A percentile compares a stretch with the other conserved stretches of the same genome.
Conservation (phyloP, 2,888 invertebrate species). For the Baronia brevicornis region DNA sequence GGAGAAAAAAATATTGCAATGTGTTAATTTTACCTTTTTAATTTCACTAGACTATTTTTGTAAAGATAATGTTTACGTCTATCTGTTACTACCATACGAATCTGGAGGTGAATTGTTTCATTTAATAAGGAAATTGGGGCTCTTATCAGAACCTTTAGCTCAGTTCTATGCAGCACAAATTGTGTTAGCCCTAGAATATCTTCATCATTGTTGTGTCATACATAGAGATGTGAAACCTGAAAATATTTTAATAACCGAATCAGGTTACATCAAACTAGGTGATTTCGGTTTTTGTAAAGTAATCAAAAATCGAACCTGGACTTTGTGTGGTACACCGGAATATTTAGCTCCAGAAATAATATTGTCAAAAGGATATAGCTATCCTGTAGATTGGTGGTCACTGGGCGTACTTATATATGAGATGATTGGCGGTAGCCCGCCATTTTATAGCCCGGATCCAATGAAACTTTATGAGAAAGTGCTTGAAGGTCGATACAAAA, state of each 20-base stretch:
- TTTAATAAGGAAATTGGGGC: conserved; percentile 75
- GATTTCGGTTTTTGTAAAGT: conserved; percentile 96
- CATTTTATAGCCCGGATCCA: conserved; percentile 90
- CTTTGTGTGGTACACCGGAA: conserved; percentile 96
- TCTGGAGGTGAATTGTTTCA: conserved; percentile 89
- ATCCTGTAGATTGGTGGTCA: conserved; percentile 97
- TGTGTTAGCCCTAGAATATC: conserved; percentile 89
- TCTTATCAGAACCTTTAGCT: conserved; percentile 82
- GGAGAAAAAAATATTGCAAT: conserved; percentile 90
- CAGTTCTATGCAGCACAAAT: conserved; percentile 94
- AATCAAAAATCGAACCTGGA: conserved; percentile 85
- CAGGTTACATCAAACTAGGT: conserved; percentile 87
- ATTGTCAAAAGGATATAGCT: conserved; percentile 91
- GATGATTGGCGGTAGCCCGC: conserved; percentile 92
- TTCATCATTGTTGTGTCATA: conserved; percentile 88
- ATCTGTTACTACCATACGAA: conserved; percentile 87
- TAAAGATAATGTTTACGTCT: conserved; percentile 89
- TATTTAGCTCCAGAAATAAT: conserved; percentile 96
- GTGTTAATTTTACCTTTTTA: conserved; percentile 89
- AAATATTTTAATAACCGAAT: conserved; percentile 84
- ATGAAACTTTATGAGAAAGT: conserved; percentile 96
- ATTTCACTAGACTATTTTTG: conserved; percentile 85
- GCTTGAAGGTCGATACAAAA: conserved; percentile 88
- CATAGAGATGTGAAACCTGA: conserved; percentile 95
- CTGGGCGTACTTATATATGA: conserved; percentile 90